Percentiles rank a stretch among this genome's conserved stretches.
Evolutionary conservation across 37 sponge, comb jelly and placozoan species (phyloP).

Genomic region (Cliona cf. orientalis): DNA sequence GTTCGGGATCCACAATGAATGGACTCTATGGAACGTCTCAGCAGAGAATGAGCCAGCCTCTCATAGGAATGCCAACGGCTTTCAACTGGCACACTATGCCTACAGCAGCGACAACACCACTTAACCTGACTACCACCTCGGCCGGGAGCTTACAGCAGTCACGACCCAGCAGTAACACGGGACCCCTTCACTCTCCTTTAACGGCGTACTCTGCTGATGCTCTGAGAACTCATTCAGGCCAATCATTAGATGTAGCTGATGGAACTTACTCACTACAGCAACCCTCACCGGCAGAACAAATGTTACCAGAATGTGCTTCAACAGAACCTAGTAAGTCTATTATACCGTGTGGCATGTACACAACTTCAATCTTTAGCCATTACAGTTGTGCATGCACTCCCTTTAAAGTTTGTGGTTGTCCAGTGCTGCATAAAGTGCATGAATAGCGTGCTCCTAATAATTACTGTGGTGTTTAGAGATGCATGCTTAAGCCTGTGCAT

Average conservation of each 20-base stretch:
- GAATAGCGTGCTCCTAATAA: too few species aligned
- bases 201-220: constrained; percentile 60
- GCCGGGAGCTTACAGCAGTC: constrained; percentile 1
- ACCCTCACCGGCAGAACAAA: constrained; percentile 59
- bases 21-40: constrained; percentile 33
- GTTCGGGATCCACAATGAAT: not conserved
- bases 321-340: constrained; percentile 69
- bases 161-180: constrained; percentile 38
- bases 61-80: constrained; percentile 44
- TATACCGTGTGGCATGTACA: not conserved
- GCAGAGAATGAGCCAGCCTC: constrained; percentile 17
- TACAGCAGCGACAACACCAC: constrained; percentile 6
- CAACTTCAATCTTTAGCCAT: too few species aligned
- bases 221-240: constrained; percentile 27
- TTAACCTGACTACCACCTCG: constrained; percentile 14
- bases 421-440: too few species aligned
- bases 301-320: constrained; percentile 74
- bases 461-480: too few species aligned
- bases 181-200: constrained; percentile 66
- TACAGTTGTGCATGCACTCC: too few species aligned
- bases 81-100: constrained; percentile 53
- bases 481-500: too few species aligned
- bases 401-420: too few species aligned
- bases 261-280: constrained; percentile 45
- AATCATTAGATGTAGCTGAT: constrained; percentile 52